Evolutionary conservation across 35 echinoderm and acorn worm species (phyloP).

Genomic region (Hemicentrotus pulcherrimus): DNA sequence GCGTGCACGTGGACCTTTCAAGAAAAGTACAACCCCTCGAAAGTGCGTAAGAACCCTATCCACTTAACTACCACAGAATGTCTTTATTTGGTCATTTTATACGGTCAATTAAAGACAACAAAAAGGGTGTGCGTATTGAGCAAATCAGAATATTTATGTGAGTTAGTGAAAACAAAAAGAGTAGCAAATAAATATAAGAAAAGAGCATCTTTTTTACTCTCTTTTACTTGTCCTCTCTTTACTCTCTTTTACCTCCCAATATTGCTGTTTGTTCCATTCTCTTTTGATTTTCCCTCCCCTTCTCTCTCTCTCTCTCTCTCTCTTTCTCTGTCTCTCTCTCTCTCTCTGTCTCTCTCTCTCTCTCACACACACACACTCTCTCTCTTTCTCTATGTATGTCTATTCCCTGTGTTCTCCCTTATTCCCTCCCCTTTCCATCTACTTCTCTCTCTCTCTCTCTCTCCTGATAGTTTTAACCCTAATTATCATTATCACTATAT

Average conservation of each 20-base stretch:
- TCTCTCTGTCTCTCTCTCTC: neutral
- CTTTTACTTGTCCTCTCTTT: neutral
- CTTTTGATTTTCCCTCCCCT: neutral
- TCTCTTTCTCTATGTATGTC: neutral
- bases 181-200: neutral
- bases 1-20: neutral
- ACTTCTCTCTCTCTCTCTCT: too few relatives aligned
- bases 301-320: neutral
- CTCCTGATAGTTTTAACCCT: too few relatives aligned
- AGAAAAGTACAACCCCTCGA: neutral
- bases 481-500: too few relatives aligned
- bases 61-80: neutral
- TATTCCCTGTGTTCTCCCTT: too few relatives aligned
- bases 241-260: neutral
- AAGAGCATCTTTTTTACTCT: neutral
- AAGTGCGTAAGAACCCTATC: neutral
- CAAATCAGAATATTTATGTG: neutral
- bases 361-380: neutral
- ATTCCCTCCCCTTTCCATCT: too few relatives aligned
- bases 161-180: neutral
- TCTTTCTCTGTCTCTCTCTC: neutral
- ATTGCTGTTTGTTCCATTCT: neutral
- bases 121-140: neutral
- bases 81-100: neutral
- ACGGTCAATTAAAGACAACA: neutral